phyloP scores from a whole-genome alignment of 2,797 vertebrate species.

The Schizopygopsis malacanthus region DNA sequence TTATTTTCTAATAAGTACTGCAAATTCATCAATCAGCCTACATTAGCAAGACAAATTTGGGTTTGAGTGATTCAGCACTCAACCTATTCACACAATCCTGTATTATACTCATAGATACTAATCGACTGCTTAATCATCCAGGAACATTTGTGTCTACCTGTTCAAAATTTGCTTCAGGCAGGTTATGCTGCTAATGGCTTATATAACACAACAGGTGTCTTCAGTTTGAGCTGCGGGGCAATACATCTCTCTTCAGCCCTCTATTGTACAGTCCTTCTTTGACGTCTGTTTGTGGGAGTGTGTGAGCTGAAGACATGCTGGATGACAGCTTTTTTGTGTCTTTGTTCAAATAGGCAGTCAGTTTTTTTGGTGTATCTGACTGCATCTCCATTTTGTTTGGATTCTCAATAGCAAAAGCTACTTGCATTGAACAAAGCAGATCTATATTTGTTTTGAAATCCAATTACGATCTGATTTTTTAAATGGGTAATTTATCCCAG shows the following conservation, averaged over 20 bases:
- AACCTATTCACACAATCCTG: neutral
- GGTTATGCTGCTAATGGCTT: neutral
- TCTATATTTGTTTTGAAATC: neutral
- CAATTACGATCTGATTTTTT: neutral
- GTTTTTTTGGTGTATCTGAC: neutral
- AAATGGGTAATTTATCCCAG: neutral
- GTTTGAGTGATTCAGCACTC: neutral
- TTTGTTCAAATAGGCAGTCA: neutral
- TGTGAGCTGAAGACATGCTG: neutral
- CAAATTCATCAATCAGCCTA: neutral
- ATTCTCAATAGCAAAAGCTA: neutral
- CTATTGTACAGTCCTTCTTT: neutral
- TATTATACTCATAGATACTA: slow-evolving; percentile 10
- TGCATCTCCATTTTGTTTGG: neutral
- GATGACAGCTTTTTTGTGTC: neutral
- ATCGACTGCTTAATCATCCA: slow-evolving; percentile 7
- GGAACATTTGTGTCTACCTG: slow-evolving; percentile 20
- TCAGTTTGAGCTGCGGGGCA: slow-evolving; percentile 13
- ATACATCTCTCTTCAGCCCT: neutral
- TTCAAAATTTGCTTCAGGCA: slow-evolving; percentile 35
- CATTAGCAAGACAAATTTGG: neutral
- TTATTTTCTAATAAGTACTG: neutral
- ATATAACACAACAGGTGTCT: slow-evolving; percentile 29
- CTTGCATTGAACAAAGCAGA: neutral
- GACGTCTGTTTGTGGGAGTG: slow-evolving; percentile 2